Conservation (phyloP, 2,113 vertebrate genomes). For the Psettodes erumei region DNA sequence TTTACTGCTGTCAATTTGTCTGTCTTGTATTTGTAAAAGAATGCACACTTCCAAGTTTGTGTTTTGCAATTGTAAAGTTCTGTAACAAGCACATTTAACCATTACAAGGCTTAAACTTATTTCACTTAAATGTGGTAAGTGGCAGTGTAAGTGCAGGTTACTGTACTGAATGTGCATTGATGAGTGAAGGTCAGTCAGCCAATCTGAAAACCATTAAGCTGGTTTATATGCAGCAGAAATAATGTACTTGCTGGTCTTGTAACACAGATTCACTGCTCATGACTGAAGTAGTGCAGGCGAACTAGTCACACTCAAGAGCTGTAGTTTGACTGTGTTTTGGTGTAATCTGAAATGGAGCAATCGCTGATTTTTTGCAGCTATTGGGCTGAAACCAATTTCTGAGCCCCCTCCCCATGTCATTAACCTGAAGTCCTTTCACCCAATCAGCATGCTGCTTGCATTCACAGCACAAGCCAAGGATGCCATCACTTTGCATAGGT, state of each 20-base stretch:
- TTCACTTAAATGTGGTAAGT: conserved; percentile 18
- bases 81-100: background rate
- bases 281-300: no score
- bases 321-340: conserved; percentile 53
- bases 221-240: conserved; percentile 17
- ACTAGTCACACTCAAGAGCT: conserved; percentile 15
- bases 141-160: conserved; percentile 15
- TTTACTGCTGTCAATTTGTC: no score
- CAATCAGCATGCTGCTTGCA: conserved; percentile 44
- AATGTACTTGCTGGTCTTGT: conserved; percentile 8
- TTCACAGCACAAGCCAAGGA: conserved; percentile 54
- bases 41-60: no score
- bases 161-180: background rate
- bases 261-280: conserved; percentile 31
- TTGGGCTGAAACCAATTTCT: conserved; percentile 37
- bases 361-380: conserved; percentile 27
- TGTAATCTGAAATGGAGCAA: conserved; percentile 50
- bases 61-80: no score
- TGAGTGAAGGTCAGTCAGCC: conserved; percentile 15
- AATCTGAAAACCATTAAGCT: background rate
- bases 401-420: conserved; percentile 28
- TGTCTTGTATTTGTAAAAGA: no score
- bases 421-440: conserved; percentile 51
- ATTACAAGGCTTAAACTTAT: conserved; percentile 4
- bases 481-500: conserved; percentile 67